Percentiles rank a stretch among this genome's conserved stretches.
Evolutionary conservation across 2,113 vertebrate genomes (phyloP).

Genomic region (Brachyhypopomus occidentalis): DNA sequence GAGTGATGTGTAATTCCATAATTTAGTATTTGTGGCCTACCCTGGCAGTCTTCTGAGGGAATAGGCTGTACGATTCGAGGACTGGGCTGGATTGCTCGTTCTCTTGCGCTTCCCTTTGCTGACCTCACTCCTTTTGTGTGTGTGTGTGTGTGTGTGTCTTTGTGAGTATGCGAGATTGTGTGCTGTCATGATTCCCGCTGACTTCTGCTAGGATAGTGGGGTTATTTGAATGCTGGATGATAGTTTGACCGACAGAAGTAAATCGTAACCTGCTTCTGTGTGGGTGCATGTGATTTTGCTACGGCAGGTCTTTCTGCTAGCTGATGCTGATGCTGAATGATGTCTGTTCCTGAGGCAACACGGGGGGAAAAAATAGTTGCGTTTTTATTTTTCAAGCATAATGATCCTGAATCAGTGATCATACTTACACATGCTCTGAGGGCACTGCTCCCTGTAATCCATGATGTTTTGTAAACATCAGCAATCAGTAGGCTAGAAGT

Average conservation of each 20-base stretch:
- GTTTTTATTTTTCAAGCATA: too few species aligned
- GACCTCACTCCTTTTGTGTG: neutral
- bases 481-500: neutral
- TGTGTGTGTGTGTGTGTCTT: neutral
- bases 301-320: neutral
- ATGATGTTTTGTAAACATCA: neutral
- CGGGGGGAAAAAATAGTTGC: too few species aligned
- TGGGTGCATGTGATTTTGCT: neutral
- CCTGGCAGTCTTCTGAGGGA: slow-evolving; percentile 8
- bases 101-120: neutral
- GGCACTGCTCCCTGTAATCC: neutral
- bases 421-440: neutral
- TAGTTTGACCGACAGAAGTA: neutral
- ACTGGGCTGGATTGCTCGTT: neutral
- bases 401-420: too few species aligned
- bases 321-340: slow-evolving; percentile 27
- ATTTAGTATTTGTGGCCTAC: slow-evolving; percentile 45
- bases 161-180: slow-evolving; percentile 32
- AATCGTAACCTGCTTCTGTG: neutral
- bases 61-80: slow-evolving; percentile 2
- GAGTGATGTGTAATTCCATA: slow-evolving; percentile 57
- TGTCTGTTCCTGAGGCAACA: neutral
- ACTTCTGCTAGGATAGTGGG: neutral
- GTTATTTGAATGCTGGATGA: neutral
- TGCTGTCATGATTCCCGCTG: neutral